These are phyloP conservation scores for Limnodromus scolopaceus DNA, from an alignment of 2,797 vertebrate genomes.

Conservation along the genomic window DNA sequence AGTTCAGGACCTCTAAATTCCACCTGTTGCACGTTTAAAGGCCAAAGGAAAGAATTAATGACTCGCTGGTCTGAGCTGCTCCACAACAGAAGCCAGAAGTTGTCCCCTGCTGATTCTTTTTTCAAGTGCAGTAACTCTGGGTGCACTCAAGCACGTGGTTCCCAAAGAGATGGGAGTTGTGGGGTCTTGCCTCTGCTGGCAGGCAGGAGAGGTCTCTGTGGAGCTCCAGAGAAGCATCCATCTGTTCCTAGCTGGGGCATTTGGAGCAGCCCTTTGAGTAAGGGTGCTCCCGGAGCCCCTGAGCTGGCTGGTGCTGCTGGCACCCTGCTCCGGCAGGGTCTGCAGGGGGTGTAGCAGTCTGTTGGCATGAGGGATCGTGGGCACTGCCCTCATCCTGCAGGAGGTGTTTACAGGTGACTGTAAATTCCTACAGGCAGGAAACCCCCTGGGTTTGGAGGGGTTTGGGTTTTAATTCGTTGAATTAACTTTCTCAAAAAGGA, in stretches of 20 bases:
- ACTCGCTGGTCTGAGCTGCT: not conserved
- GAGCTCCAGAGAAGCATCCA: not conserved
- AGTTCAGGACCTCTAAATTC: not conserved
- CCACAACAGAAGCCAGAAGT: not conserved
- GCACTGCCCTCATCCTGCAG: not conserved
- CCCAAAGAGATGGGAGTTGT: not conserved
- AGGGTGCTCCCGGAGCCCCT: not conserved
- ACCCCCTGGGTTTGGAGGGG: not conserved
- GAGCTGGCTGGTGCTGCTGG: not conserved
- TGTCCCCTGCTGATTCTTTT: not conserved
- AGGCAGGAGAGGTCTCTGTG: not conserved
- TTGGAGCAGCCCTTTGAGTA: not conserved
- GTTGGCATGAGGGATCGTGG: fast-evolving
- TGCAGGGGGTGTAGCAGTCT: not conserved
- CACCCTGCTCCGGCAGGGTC: not conserved
- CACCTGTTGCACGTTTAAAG: not conserved
- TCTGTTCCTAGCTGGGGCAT: not conserved
- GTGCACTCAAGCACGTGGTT: fast-evolving
- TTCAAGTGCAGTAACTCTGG: not conserved
- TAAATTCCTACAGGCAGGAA: not conserved
- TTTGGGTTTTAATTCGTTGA: not conserved
- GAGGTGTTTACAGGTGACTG: not conserved
- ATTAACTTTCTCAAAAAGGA: not conserved
- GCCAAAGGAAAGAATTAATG: not conserved
- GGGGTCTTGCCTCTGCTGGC: not conserved